Base-by-base conservation (phyloP, 1,140 invertebrate species). In the Lutraria rhynchaena region DNA sequence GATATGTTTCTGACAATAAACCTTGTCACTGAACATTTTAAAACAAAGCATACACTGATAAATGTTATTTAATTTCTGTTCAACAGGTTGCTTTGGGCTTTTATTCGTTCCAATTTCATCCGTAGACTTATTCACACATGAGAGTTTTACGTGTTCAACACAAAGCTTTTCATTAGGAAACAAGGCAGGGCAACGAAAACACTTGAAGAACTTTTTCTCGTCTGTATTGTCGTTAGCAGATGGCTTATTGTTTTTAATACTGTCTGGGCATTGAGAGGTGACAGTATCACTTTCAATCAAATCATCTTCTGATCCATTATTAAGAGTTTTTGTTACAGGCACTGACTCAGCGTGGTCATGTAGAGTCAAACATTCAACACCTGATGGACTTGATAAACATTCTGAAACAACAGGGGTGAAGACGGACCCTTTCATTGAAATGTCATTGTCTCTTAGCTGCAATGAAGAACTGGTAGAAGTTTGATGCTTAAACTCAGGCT, bases 11-110 rank as follows among this genome's bases (percentile, higher is more conserved):
- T 80, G 76, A 70, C 76, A 80, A 22, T 15, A 53, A 0, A 27
- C 37, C 29, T 70, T 44, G 46, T 67, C 61, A 27, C 31, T 67
- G 33, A 80, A 80, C 49, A 80, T 57, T 27, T 65, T 37, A 9
- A 57, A 19, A 60, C 76, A 80, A 3, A 69, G 33, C 44, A 49
- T 65, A 60, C 76, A 80, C 65, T 80, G 76, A 46, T 57, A 69
- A 27, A 77, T 29, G 24, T 77, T 77, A 15, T 65, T 77, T 27
- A 67, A 31, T 49, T 67, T 67, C 35, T 67, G n/a, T 5, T 44
- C 63, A 15, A 3, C 22, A 15, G 63, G 24, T 3, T 19, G 63
- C 37, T 37, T 46, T 13, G 33, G 41, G 24, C 13, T 67, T 13
- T 22, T 67, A 29, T 9, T 35, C 5, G 5, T 15, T 7, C 5